These are phyloP conservation scores for Odocoileus virginianus DNA, from an alignment of 2,113 vertebrate species.

Conservation along the genomic window DNA sequence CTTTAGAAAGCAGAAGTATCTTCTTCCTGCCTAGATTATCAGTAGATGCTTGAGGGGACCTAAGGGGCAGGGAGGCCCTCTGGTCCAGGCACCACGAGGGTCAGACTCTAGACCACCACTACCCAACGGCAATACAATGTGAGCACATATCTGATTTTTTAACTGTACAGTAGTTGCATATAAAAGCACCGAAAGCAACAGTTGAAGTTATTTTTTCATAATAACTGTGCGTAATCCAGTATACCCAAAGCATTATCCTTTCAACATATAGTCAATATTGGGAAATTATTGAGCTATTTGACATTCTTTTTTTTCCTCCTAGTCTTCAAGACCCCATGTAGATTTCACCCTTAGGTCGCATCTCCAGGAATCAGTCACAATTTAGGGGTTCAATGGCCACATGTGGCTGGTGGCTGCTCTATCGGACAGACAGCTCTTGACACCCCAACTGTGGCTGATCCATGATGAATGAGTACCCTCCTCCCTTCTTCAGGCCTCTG, in stretches of 20 bases:
- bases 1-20: neutral
- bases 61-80: no score
- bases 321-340: neutral
- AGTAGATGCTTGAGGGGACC: neutral
- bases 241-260: neutral
- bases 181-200: neutral
- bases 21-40: neutral
- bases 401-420: neutral
- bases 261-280: neutral
- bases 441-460: accelerated
- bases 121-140: accelerated
- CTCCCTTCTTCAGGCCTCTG: neutral
- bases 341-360: neutral
- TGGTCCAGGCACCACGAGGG: no score
- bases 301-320: neutral
- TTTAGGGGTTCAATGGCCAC: neutral
- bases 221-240: neutral
- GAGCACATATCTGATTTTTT: accelerated
- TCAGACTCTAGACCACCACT: accelerated
- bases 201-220: neutral
- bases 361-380: neutral
- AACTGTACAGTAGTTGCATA: no score
- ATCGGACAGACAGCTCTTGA: neutral
- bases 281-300: neutral
- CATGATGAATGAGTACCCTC: neutral